A percentile compares a stretch with the other conserved stretches of the same genome.
phyloP scores from a whole-genome alignment of 2,113 vertebrate species.

The Trachemys scripta region DNA sequence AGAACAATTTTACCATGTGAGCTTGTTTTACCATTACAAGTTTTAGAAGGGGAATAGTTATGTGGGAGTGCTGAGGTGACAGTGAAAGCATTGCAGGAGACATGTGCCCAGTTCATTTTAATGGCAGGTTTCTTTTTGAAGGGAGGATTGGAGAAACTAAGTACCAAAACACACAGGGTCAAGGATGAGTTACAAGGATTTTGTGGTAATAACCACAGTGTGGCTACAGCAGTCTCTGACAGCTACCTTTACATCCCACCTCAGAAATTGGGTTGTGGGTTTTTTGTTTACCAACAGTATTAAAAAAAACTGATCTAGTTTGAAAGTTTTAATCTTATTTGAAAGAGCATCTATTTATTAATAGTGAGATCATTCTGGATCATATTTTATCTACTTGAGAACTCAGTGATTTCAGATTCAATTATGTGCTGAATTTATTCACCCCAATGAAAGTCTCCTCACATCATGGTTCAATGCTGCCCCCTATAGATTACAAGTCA shows the following conservation, averaged over 20 bases:
- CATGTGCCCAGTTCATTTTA: background rate
- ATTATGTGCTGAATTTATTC: background rate
- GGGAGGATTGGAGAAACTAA: background rate
- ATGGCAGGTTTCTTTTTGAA: background rate
- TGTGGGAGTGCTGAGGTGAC: background rate
- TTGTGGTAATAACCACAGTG: background rate
- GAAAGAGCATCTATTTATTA: slow-evolving; percentile 18
- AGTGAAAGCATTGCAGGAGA: background rate
- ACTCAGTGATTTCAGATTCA: background rate
- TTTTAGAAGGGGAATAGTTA: background rate
- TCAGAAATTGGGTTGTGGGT: background rate
- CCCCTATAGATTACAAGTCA: slow-evolving; percentile 32
- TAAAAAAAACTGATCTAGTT: background rate
- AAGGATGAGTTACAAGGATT: background rate
- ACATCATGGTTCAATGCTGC: slow-evolving; percentile 26
- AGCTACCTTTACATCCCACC: background rate
- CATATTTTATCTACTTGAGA: slow-evolving; percentile 5
- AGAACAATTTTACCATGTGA: background rate
- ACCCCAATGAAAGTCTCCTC: background rate
- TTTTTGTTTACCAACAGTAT: background rate
- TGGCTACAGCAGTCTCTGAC: background rate
- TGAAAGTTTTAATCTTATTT: background rate
- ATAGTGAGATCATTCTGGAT: slow-evolving; percentile 21
- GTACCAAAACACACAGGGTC: background rate
- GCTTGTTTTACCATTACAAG: background rate